phyloP scores from a whole-genome alignment of 2,888 invertebrate genomes.

The Pedicia rivosa region DNA sequence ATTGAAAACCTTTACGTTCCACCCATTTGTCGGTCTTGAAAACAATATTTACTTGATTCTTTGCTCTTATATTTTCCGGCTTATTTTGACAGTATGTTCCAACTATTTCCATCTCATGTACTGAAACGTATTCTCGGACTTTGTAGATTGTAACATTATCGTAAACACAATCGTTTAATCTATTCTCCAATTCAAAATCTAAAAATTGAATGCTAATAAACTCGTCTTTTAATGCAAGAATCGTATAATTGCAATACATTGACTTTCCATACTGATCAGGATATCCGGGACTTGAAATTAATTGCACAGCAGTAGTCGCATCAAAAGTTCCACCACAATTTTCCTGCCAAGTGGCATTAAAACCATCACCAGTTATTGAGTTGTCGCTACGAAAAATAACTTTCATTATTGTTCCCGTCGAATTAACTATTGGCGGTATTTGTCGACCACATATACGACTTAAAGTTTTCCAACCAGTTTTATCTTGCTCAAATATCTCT shows the following conservation, averaged over 20 bases:
- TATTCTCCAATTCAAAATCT: conserved; percentile 33
- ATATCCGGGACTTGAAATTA: conserved; percentile 59
- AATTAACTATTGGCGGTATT: conserved; percentile 37
- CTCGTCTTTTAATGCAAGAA: too few species aligned
- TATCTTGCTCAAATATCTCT: conserved; percentile 40
- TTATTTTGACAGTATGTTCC: conserved; percentile 35
- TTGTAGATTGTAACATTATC: conserved; percentile 39
- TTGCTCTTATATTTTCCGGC: conserved; percentile 21
- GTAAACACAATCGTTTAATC: conserved; percentile 25
- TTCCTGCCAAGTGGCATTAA: conserved; percentile 42
- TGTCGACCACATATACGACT: conserved; percentile 51
- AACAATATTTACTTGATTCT: conserved; percentile 29
- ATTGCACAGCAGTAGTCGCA: conserved; percentile 34
- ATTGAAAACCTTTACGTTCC: conserved; percentile 18
- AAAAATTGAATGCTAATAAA: too few species aligned
- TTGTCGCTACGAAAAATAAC: conserved; percentile 56
- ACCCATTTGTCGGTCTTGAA: conserved; percentile 41
- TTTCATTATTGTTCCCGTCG: conserved; percentile 47
- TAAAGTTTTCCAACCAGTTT: conserved; percentile 32
- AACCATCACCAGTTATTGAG: conserved; percentile 52
- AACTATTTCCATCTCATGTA: conserved; percentile 5
- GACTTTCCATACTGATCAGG: conserved; percentile 43
- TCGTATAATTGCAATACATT: conserved; percentile 37
- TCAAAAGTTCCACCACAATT: conserved; percentile 56
- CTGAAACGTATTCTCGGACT: conserved; percentile 12